Evolutionary conservation across 2,888 invertebrate species (phyloP).

Genomic region (Leptodirus hochenwartii): DNA sequence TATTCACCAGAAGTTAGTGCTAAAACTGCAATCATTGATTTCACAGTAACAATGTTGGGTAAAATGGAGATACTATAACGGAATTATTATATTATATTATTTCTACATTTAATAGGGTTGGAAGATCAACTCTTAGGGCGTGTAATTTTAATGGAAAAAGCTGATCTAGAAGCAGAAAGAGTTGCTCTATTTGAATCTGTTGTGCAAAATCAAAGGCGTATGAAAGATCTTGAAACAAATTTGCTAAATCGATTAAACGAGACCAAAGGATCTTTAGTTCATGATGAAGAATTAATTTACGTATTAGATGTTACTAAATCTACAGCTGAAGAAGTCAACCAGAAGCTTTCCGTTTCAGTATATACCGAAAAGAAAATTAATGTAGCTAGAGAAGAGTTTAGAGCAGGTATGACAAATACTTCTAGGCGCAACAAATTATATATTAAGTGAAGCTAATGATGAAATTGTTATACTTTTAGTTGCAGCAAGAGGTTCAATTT

Average conservation of each 20-base stretch:
- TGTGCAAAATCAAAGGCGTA: constrained; percentile 87
- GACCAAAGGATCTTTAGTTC: constrained; percentile 83
- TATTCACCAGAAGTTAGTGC: constrained; percentile 95
- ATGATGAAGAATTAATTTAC: constrained; percentile 86
- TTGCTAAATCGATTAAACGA: constrained; percentile 80
- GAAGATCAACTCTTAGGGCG: constrained; percentile 89
- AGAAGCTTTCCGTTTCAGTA: constrained; percentile 80
- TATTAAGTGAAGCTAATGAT: too few relatives aligned
- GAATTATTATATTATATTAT: background rate
- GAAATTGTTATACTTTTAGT: too few relatives aligned
- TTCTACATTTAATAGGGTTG: constrained; percentile 35
- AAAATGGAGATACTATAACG: constrained; percentile 7
- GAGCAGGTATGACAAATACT: too few relatives aligned
- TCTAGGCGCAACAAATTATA: too few relatives aligned
- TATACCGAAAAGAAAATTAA: constrained; percentile 90
- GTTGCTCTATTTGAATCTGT: constrained; percentile 89
- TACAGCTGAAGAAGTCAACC: constrained; percentile 87
- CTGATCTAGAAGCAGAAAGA: constrained; percentile 85
- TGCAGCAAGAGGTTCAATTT: constrained; percentile 81
- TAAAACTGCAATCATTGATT: constrained; percentile 92
- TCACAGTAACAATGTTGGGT: constrained; percentile 85
- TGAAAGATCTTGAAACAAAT: constrained; percentile 91
- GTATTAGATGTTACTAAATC: constrained; percentile 66
- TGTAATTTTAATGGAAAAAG: constrained; percentile 91
- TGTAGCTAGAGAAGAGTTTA: constrained; percentile 83